Percentiles rank a stretch among this genome's conserved stretches.
Evolutionary conservation across 2,113 vertebrate genomes (phyloP).

Genomic region (Tachuris rubrigastra): DNA sequence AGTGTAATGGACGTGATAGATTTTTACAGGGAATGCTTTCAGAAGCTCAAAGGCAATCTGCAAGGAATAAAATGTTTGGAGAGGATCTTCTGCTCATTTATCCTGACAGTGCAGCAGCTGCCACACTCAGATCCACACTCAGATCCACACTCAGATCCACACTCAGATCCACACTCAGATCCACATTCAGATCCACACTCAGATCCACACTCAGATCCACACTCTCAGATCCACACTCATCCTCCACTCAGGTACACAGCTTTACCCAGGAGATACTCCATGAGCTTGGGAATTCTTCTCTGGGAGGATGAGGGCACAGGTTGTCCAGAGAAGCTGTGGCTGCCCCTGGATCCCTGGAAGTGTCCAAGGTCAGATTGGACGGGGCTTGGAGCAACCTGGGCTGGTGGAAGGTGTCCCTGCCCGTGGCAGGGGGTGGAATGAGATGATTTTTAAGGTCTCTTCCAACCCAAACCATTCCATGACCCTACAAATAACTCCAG

Average conservation of each 20-base stretch:
- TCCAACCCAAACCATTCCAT: background rate
- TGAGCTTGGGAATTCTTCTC: background rate
- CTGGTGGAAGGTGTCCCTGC: background rate
- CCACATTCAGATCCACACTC: too few relatives aligned
- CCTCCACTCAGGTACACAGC: background rate
- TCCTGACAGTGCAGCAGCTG: background rate
- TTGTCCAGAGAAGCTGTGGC: background rate
- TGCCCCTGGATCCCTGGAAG: background rate
- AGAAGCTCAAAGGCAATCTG: background rate
- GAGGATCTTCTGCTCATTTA: background rate
- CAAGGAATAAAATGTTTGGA: background rate
- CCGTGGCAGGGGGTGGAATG: background rate
- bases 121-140: background rate
- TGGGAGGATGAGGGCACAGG: background rate
- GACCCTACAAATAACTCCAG: background rate
- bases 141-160: too few relatives aligned
- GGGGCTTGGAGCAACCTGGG: rapidly evolving
- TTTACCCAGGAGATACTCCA: background rate
- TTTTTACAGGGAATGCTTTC: background rate
- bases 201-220: too few relatives aligned
- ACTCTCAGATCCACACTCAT: too few relatives aligned
- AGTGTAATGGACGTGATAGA: background rate
- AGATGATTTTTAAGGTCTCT: background rate
- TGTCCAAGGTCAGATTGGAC: background rate
- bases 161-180: too few relatives aligned